These are phyloP conservation scores for Hephaestus fuliginosus DNA, from an alignment of 2,797 vertebrate genomes.

Conservation along the genomic window DNA sequence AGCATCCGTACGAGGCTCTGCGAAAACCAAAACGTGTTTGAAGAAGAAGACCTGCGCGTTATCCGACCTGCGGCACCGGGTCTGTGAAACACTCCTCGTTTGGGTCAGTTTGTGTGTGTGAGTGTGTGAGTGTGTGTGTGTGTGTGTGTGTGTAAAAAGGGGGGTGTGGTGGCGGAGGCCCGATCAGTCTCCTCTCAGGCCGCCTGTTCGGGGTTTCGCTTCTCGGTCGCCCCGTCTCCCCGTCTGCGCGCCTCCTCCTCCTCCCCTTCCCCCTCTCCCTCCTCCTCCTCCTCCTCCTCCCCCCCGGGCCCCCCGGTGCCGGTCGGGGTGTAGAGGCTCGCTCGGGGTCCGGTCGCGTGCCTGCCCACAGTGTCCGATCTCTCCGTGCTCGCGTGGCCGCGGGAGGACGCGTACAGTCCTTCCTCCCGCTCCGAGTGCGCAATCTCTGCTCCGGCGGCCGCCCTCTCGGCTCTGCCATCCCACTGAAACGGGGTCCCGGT, in stretches of 20 bases:
- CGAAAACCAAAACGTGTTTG: slow-evolving; percentile 21
- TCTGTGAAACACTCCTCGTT: slow-evolving; percentile 69
- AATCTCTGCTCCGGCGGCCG: slow-evolving; percentile 50
- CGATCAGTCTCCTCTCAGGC: slow-evolving; percentile 65
- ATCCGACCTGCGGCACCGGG: slow-evolving; percentile 79
- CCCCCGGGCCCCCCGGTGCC: slow-evolving; percentile 24
- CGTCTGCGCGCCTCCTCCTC: slow-evolving; percentile 39
- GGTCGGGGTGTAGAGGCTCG: slow-evolving; percentile 35
- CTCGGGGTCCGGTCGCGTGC: slow-evolving; percentile 37
- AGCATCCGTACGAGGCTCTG: slow-evolving; percentile 69
- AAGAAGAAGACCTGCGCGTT: slow-evolving; percentile 58
- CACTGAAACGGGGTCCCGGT: slow-evolving; percentile 65
- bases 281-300: slow-evolving; percentile 23
- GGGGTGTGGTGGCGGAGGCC: slow-evolving; percentile 21
- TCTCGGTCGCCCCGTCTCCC: slow-evolving; percentile 18
- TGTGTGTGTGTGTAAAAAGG: background rate
- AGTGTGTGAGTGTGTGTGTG: slow-evolving; percentile 15
- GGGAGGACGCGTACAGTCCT: slow-evolving; percentile 66
- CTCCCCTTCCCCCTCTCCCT: background rate
- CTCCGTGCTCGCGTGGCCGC: slow-evolving; percentile 58
- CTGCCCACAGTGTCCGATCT: slow-evolving; percentile 57
- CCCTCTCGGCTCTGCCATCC: slow-evolving; percentile 59
- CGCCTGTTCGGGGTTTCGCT: slow-evolving; percentile 46
- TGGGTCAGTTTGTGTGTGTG: slow-evolving; percentile 42
- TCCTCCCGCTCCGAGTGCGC: slow-evolving; percentile 67